Evolutionary conservation across 2,113 vertebrate genomes (phyloP).

Genomic region (Paratilapia polleni): DNA sequence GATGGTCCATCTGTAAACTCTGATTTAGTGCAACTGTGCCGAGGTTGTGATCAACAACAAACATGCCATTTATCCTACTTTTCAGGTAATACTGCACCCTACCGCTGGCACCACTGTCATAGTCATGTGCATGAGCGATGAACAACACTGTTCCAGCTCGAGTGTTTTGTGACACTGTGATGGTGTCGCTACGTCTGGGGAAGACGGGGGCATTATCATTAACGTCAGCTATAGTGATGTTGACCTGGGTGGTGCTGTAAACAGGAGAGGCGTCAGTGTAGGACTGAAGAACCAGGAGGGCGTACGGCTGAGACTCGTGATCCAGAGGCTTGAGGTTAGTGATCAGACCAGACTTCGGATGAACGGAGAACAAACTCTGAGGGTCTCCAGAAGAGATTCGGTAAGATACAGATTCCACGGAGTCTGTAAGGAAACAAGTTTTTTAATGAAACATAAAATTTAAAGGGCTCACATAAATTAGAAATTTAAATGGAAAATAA

Average conservation of each 20-base stretch:
- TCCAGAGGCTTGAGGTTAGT: constrained; percentile 82
- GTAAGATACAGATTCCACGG: constrained; percentile 83
- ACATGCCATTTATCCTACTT: constrained; percentile 54
- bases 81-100: constrained; percentile 82
- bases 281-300: constrained; percentile 85
- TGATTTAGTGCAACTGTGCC: constrained; percentile 84
- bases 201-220: constrained; percentile 90
- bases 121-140: constrained; percentile 87
- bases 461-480: neutral
- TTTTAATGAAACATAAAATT: neutral
- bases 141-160: constrained; percentile 85
- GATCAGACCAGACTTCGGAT: constrained; percentile 86
- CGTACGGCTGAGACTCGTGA: constrained; percentile 81
- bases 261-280: constrained; percentile 75
- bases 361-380: constrained; percentile 83
- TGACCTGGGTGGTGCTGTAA: constrained; percentile 87
- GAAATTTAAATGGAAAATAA: neutral
- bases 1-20: constrained; percentile 56
- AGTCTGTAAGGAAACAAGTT: constrained; percentile 75
- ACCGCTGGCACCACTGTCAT: constrained; percentile 87
- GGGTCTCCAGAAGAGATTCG: constrained; percentile 89
- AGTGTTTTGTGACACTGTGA: constrained; percentile 79
- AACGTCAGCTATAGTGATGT: constrained; percentile 84
- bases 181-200: constrained; percentile 64
- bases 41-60: constrained; percentile 79